Conservation (phyloP, 2,797 vertebrate genomes). For the Chlorospingus semifuscus region DNA sequence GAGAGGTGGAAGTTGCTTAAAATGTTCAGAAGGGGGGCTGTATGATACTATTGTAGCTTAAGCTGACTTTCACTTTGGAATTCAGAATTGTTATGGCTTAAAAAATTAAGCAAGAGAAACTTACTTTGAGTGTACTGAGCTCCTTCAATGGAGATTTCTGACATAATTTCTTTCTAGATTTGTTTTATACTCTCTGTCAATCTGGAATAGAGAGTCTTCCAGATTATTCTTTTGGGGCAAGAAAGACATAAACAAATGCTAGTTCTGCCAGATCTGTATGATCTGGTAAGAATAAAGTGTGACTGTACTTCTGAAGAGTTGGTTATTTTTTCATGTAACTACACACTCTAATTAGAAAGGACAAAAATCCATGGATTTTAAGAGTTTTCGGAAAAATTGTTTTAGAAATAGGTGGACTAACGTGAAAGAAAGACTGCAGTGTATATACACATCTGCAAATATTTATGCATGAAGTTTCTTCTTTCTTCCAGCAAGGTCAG, state of each 20-base stretch:
- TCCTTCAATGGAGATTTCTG: background rate
- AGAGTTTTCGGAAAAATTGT: background rate
- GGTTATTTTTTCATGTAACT: background rate
- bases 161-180: background rate
- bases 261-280: background rate
- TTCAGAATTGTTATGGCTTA: background rate
- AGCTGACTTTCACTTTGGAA: background rate
- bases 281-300: background rate
- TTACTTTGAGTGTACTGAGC: background rate
- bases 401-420: background rate
- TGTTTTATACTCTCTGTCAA: fast-evolving
- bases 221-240: background rate
- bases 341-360: background rate
- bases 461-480: background rate
- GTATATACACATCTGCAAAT: background rate
- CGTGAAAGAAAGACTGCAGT: background rate
- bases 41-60: background rate
- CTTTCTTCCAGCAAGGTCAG: background rate
- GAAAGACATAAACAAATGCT: background rate
- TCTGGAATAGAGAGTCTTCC: background rate
- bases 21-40: background rate
- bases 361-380: background rate
- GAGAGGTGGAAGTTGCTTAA: background rate
- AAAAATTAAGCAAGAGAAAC: background rate
- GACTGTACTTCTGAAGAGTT: background rate